Percentiles rank a stretch among this genome's conserved stretches.
Evolutionary conservation across 2,888 invertebrate genomes (phyloP).

Genomic region (Eueremaeus valkanovi): DNA sequence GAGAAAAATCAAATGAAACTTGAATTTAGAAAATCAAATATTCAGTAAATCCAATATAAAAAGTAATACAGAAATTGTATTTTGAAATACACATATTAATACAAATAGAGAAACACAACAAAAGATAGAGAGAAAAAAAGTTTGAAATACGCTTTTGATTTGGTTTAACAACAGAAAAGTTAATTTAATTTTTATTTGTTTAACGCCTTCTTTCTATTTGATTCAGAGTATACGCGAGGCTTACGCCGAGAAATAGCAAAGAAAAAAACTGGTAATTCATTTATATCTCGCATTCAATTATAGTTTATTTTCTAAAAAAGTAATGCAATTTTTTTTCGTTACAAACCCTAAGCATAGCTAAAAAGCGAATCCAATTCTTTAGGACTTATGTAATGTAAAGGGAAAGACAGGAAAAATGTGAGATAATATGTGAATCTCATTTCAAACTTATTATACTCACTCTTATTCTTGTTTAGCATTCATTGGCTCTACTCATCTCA

Average conservation of each 20-base stretch:
- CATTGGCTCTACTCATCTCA: background rate
- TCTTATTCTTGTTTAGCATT: background rate
- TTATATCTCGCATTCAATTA: constrained; percentile 5
- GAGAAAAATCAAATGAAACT: background rate
- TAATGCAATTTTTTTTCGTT: background rate
- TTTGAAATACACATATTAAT: too few species aligned
- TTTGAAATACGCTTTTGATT: background rate
- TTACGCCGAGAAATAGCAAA: background rate
- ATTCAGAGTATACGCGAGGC: background rate
- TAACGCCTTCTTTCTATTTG: background rate
- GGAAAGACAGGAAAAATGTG: background rate
- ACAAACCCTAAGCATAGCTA: background rate
- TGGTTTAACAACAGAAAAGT: background rate
- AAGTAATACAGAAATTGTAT: background rate
- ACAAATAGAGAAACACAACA: too few species aligned
- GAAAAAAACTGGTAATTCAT: background rate
- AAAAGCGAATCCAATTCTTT: background rate
- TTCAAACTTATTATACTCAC: background rate
- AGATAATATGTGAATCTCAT: background rate
- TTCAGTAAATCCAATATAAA: background rate
- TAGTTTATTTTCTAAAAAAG: background rate
- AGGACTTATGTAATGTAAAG: too few species aligned
- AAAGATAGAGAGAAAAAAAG: background rate
- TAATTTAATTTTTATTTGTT: constrained; percentile 6
- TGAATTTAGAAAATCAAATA: background rate